These are phyloP conservation scores for Monodelphis domestica DNA, from an alignment of 2,797 vertebrate genomes.

Conservation along the genomic window DNA sequence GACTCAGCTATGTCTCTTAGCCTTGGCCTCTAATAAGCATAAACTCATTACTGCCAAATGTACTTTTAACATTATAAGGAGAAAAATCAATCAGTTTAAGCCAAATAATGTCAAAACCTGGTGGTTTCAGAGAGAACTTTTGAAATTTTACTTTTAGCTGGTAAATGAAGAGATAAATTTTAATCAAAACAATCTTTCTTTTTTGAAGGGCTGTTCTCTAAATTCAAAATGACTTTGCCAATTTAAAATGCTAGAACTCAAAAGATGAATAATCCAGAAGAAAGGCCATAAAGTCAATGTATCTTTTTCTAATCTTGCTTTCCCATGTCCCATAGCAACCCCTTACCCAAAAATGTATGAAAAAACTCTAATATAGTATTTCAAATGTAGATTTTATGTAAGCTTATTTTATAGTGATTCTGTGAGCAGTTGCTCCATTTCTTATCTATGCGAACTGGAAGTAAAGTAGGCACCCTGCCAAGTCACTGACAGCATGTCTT, in stretches of 20 bases:
- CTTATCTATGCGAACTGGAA: conserved; percentile 78
- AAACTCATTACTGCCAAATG: conserved; percentile 88
- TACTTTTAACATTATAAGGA: conserved; percentile 68
- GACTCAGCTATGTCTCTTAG: conserved; percentile 91
- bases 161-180: conserved; percentile 56
- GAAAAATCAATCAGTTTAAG: conserved; percentile 65
- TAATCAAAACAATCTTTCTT: conserved; percentile 48
- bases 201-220: conserved; percentile 40
- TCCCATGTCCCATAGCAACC: conserved; percentile 55
- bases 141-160: conserved; percentile 59
- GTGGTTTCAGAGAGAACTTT: conserved; percentile 27
- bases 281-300: neutral
- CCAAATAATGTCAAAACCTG: conserved; percentile 65
- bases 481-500: conserved; percentile 81
- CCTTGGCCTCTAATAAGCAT: conserved; percentile 86
- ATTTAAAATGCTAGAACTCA: conserved; percentile 68
- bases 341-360: conserved; percentile 45
- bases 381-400: conserved; percentile 77
- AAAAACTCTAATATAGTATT: conserved; percentile 64
- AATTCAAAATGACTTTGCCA: conserved; percentile 57
- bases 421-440: conserved; percentile 70
- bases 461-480: conserved; percentile 81
- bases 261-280: conserved; percentile 56
- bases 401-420: conserved; percentile 78
- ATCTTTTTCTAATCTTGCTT: conserved; percentile 63